Base-by-base conservation (phyloP, 2,888 invertebrate genomes). In the Eristalis tenax region DNA sequence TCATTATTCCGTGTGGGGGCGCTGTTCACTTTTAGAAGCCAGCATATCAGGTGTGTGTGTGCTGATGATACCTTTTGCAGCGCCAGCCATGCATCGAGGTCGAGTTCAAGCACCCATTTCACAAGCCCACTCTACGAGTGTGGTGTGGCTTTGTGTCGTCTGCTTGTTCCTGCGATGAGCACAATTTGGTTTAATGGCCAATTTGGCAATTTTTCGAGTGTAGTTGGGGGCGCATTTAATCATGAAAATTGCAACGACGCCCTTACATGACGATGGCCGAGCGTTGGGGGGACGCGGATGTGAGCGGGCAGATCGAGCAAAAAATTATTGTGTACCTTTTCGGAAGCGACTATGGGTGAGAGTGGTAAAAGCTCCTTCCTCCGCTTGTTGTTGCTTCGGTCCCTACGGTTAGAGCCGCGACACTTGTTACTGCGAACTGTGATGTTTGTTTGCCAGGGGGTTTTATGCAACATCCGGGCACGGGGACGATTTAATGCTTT, bases 141-240 rank as follows among this genome's bases (percentile, higher is more conserved):
- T 1, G 32, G 63, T 68, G n/a, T 32, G n/a, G 56, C 56, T 26
- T 26, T 28, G 23, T 15, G 22, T 28, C 59, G 59, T 26, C 59
- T 59, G 59, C 26, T 26, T 15, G 26, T 26, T 23, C 26, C 26
- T 75, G 70, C 66, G 76, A 73, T 73, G 83, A 83, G 87, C 79
- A 64, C 83, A 80, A 83, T 87, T 83, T 76, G 70, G 76, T 83
- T 83, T 83, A 83, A 87, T 83, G 83, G 68, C 79, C 87, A 87
- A 87, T 87, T 87, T 83, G 68, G 76, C 76, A 76, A 26, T 76
- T 79, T 79, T 75, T 69, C 75, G 77, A 77, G 71, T 65, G 43
- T 77, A 85, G 69, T 59, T 78, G 74, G 73, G 73, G 43, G 65
- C 82, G 43, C 56, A 38, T 78, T 82, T 78, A 82, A 77, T 81